phyloP scores from a whole-genome alignment of 2,888 invertebrate species.

The Sthenelais limicola region DNA sequence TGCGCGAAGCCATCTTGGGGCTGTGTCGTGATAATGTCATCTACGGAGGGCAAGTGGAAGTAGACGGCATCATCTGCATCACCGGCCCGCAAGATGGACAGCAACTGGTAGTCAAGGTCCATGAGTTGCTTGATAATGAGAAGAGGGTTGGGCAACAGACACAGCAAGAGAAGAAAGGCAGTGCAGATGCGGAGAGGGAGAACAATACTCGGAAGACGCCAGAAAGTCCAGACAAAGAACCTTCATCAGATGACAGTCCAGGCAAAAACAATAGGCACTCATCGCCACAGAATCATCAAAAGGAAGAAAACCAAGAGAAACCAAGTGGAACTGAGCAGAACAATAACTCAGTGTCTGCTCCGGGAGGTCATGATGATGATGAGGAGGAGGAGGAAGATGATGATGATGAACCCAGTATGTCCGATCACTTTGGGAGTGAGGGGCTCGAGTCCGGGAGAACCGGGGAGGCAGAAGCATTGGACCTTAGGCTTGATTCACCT shows the following conservation, averaged over 20 bases:
- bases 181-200: background rate
- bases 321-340: background rate
- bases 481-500: constrained; percentile 24
- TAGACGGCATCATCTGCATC: constrained; percentile 54
- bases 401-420: background rate
- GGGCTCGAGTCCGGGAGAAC: background rate
- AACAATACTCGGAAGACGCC: background rate
- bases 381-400: constrained; percentile 13
- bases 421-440: constrained; percentile 23
- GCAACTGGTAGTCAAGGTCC: constrained; percentile 52
- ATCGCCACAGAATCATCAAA: background rate
- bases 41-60: constrained; percentile 50
- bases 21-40: constrained; percentile 46
- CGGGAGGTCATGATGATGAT: background rate
- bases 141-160: background rate
- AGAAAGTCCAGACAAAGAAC: no score
- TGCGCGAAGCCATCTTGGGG: constrained; percentile 50
- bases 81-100: constrained; percentile 51
- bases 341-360: background rate
- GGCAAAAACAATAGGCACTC: background rate
- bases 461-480: constrained; percentile 14
- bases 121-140: constrained; percentile 46
- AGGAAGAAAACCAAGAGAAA: background rate
- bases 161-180: background rate
- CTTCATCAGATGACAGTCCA: no score